These are phyloP conservation scores for Echinops telfairi DNA, from an alignment of 2,113 vertebrate genomes.

Conservation along the genomic window DNA sequence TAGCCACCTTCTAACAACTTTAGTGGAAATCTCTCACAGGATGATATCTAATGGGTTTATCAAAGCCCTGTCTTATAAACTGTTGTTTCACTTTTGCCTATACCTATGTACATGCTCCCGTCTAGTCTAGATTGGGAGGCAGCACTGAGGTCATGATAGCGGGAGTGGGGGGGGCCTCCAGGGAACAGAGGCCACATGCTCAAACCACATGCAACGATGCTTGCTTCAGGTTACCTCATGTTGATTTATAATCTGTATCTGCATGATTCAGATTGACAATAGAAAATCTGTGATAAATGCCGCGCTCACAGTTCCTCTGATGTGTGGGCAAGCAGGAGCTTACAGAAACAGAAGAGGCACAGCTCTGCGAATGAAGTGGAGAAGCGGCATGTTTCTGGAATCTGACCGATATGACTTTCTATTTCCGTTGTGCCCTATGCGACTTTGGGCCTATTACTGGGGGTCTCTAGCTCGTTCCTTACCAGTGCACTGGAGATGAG, in stretches of 20 bases:
- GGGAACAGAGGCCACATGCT: no score
- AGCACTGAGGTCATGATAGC: no score
- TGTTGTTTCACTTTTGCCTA: slow-evolving; percentile 15
- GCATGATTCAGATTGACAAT: neutral
- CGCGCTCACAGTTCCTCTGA: neutral
- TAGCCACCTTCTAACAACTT: slow-evolving; percentile 44
- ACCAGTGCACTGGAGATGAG: neutral
- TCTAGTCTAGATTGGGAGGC: no score
- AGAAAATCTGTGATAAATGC: slow-evolving; percentile 32
- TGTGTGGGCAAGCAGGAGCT: neutral
- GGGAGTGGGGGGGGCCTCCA: no score
- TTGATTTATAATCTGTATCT: neutral
- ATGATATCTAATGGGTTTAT: neutral
- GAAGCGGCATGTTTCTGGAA: neutral
- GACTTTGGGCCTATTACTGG: neutral
- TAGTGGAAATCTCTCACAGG: neutral
- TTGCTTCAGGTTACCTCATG: neutral
- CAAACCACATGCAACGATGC: neutral
- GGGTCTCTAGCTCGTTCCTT: neutral
- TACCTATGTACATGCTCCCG: no score
- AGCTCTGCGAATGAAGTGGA: neutral
- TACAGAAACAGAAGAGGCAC: neutral
- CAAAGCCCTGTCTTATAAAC: neutral
- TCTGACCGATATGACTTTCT: neutral
- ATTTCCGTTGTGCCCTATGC: neutral